Percentiles rank a stretch among this genome's conserved stretches.
phyloP scores from a whole-genome alignment of 2,888 invertebrate genomes.

The Arctia plantaginis region DNA sequence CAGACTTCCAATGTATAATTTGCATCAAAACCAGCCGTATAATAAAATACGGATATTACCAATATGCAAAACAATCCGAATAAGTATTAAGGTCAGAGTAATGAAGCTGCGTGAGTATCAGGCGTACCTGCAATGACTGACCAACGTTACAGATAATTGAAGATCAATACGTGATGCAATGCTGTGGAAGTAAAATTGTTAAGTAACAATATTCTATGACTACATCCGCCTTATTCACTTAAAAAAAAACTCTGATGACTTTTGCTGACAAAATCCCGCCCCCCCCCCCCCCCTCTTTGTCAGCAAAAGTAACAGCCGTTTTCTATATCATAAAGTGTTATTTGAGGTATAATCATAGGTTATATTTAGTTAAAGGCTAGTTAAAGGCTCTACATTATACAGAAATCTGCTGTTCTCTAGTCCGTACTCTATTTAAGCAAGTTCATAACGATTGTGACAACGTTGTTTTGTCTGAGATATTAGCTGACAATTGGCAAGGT shows the following conservation, averaged over 20 bases:
- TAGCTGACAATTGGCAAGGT: too few species aligned
- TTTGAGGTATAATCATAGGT: too few species aligned
- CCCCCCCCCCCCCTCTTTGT: too few species aligned
- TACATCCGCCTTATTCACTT: background rate
- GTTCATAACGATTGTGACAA: too few species aligned
- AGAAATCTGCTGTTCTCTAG: too few species aligned
- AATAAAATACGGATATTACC: constrained; percentile 13
- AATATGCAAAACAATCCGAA: constrained; percentile 30
- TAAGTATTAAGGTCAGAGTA: constrained; percentile 35
- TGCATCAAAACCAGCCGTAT: constrained; percentile 9
- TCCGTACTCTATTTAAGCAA: too few species aligned
- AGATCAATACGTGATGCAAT: background rate
- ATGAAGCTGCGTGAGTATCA: constrained; percentile 3
- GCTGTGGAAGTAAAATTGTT: background rate
- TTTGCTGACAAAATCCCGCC: too few species aligned
- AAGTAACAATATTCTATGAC: background rate
- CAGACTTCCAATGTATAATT: constrained; percentile 3
- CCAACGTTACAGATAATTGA: background rate
- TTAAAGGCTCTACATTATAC: too few species aligned
- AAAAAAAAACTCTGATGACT: background rate
- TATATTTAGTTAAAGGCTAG: too few species aligned
- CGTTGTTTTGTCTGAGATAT: too few species aligned
- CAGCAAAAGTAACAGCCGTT: background rate
- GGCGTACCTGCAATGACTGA: background rate
- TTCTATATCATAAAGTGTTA: too few species aligned